These are phyloP conservation scores for Rhagoletis zephyria DNA, from an alignment of 1,140 invertebrate genomes.

Conservation along the genomic window DNA sequence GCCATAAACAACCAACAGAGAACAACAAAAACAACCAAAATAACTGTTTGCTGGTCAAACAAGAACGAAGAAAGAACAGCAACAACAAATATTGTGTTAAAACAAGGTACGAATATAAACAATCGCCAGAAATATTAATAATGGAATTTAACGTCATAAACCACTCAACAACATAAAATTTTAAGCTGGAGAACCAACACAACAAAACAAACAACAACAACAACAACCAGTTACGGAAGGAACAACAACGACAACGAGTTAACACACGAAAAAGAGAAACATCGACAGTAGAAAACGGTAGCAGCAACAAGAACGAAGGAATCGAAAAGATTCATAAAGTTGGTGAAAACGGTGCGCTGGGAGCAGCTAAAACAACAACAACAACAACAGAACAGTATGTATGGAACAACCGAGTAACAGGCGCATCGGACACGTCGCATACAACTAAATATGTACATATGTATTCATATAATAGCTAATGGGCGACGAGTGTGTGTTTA, in stretches of 20 bases:
- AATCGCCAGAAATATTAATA: constrained; percentile 43
- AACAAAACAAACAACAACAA: constrained; percentile 38
- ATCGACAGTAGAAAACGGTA: neutral
- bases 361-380: neutral
- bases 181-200: constrained; percentile 43
- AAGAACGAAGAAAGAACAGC: neutral
- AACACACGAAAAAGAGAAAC: neutral
- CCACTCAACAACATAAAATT: constrained; percentile 52
- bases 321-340: constrained; percentile 32
- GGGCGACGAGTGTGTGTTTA: constrained; percentile 1
- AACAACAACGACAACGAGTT: neutral
- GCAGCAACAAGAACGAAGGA: constrained; percentile 12
- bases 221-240: neutral
- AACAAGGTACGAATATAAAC: constrained; percentile 17
- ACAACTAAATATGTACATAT: neutral
- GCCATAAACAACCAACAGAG: neutral
- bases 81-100: neutral
- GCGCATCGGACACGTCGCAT: neutral
- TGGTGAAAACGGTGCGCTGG: neutral
- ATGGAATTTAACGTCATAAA: constrained; percentile 52
- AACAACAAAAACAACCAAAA: constrained; percentile 21
- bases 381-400: neutral
- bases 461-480: constrained; percentile 50
- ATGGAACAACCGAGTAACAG: neutral
- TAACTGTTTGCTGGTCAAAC: constrained; percentile 27